Base-by-base conservation (phyloP, 2,113 vertebrate species). In the Oncorhynchus tshawytscha region DNA sequence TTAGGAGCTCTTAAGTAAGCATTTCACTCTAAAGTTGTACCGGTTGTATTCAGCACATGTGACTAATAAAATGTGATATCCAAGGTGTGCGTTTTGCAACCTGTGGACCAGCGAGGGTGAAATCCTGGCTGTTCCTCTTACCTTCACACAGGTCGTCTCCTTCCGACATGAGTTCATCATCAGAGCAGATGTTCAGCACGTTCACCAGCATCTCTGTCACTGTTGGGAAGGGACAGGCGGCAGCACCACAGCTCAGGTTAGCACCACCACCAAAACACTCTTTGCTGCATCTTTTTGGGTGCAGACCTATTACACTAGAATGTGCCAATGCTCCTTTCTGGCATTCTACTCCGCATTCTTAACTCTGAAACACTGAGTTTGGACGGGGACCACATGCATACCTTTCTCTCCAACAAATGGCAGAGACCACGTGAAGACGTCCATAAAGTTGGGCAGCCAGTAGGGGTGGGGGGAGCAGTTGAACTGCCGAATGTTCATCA, bases 381-480 rank as follows among this genome's bases (percentile, higher is more conserved):
- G 20, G 39, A 45, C 8, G 22, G 27, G 3, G 27, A 62, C 3
- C 59, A 62, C 59, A 15, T 22, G 73, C 72, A 88, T 88, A 97
- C 98, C 97, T 91, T 99, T 99, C 83, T 99, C 98, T 71, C 98
- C 98, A 66, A 99, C 98, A 15, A 99, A 99, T 89, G 98, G 98
- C 91, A 99, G 91, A 67, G 97, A 99, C 98, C 98, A 99, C 0
- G 98, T 98, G 88, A 99, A 99, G 86, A 99, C 98, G 45, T 99
- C 98, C 98, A 99, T 99, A 83, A 99, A 99, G 91, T 99, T 99
- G 71, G 98, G 98, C 78, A 99, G 93, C 98, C 98, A 99, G 92
- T 99, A 99, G 0, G 98, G 98, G 34, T 99, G 98, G 4, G 98
- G 98, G 80, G 97, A 99, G 82, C 96, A 99, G 93, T 99, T 99